phyloP scores from a whole-genome alignment of 2,797 vertebrate species.

The Percopsis omiscomaycus region DNA sequence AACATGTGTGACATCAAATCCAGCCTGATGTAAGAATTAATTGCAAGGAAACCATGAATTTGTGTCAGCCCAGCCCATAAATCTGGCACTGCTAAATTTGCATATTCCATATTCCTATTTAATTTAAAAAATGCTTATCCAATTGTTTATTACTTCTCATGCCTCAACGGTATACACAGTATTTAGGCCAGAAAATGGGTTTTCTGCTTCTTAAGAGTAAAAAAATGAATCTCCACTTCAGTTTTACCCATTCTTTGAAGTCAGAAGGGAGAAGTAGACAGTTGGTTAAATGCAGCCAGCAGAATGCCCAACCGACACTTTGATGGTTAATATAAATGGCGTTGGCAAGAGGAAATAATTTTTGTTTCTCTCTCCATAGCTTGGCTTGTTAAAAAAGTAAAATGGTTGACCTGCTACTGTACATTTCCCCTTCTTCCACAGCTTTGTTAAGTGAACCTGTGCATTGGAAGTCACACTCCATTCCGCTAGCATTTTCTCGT shows the following conservation, averaged over 20 bases:
- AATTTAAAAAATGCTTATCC: background rate
- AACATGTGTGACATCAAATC: background rate
- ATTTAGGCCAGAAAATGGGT: background rate
- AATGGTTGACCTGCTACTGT: conserved; percentile 60
- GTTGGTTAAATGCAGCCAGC: conserved; percentile 20
- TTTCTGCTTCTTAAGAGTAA: background rate
- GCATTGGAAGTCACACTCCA: conserved; percentile 62
- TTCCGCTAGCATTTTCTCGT: conserved; percentile 55
- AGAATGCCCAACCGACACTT: conserved; percentile 31
- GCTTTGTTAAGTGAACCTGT: conserved; percentile 67
- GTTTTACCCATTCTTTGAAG: conserved; percentile 1
- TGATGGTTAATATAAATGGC: conserved; percentile 36
- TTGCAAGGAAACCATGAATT: background rate
- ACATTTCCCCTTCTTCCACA: conserved; percentile 50
- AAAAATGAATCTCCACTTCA: background rate
- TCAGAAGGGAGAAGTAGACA: conserved; percentile 14
- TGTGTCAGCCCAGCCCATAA: background rate
- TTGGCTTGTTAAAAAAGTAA: conserved; percentile 60
- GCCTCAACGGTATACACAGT: background rate
- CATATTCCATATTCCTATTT: conserved; percentile 13
- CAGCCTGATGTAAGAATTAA: conserved; percentile 8
- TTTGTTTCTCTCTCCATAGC: conserved; percentile 3
- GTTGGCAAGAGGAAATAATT: conserved; percentile 30
- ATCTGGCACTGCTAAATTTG: conserved; percentile 1
- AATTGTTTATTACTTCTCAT: background rate